A percentile compares a stretch with the other conserved stretches of the same genome.
These are phyloP conservation scores for Malurus elegans DNA, from an alignment of 2,113 vertebrate genomes.

Conservation along the genomic window DNA sequence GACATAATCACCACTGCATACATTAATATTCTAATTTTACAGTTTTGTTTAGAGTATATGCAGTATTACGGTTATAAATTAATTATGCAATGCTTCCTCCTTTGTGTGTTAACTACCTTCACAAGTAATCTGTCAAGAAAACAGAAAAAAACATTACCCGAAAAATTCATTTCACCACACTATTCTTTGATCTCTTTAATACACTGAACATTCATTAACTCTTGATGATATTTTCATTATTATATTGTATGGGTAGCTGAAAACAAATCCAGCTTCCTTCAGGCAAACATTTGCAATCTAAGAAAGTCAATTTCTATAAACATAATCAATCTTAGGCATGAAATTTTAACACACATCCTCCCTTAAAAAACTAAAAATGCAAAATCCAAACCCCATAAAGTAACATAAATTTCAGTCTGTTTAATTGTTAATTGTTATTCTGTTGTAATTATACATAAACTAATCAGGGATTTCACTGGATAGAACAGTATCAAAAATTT, in stretches of 20 bases:
- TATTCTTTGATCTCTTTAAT: conserved; percentile 58
- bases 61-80: conserved; percentile 46
- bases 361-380: neutral
- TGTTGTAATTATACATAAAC: neutral
- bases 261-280: conserved; percentile 59
- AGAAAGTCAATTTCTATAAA: conserved; percentile 62
- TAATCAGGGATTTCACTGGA: neutral
- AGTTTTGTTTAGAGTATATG: conserved; percentile 37
- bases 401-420: neutral
- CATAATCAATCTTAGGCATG: conserved; percentile 57
- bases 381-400: neutral
- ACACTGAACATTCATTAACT: conserved; percentile 60
- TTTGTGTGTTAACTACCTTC: conserved; percentile 64
- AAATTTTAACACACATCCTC: conserved; percentile 9
- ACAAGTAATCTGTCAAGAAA: conserved; percentile 44
- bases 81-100: conserved; percentile 21
- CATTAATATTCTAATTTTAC: conserved; percentile 58
- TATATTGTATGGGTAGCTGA: conserved; percentile 25
- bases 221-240: conserved; percentile 68
- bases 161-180: conserved; percentile 49
- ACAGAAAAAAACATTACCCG: neutral
- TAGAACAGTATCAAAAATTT: neutral
- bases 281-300: conserved; percentile 54
- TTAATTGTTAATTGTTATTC: neutral
- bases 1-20: conserved; percentile 43